These are phyloP conservation scores for Acropora yongei DNA, from an alignment of 64 coral and sea anemone genomes.

Conservation along the genomic window DNA sequence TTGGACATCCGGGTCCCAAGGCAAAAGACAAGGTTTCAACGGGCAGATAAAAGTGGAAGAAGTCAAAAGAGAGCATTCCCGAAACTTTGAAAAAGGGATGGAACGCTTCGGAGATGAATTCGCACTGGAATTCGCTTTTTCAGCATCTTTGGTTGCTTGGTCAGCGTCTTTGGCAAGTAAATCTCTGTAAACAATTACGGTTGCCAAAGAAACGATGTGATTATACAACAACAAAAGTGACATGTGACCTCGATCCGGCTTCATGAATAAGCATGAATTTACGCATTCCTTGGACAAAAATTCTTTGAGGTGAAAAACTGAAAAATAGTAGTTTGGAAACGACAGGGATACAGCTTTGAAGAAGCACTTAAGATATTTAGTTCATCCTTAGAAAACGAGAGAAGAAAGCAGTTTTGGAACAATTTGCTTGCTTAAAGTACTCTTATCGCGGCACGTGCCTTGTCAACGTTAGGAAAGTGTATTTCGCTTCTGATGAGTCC, in stretches of 20 bases:
- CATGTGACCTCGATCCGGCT: background rate
- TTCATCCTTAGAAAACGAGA: background rate
- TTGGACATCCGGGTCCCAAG: too few relatives aligned
- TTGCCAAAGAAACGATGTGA: conserved; percentile 5
- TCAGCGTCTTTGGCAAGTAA: background rate
- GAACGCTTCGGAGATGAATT: background rate
- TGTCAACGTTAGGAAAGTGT: background rate
- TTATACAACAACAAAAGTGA: conserved; percentile 15
- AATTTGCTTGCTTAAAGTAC: background rate
- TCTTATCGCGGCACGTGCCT: background rate
- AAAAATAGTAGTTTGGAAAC: too few relatives aligned
- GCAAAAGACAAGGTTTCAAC: too few relatives aligned
- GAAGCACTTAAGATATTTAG: too few relatives aligned
- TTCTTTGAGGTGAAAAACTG: background rate
- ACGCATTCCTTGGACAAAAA: background rate
- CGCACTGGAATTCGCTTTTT: background rate
- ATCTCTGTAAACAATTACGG: background rate
- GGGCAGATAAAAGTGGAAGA: too few relatives aligned
- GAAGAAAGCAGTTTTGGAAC: background rate
- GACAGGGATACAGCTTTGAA: too few relatives aligned
- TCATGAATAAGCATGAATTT: background rate
- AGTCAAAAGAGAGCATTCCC: too few relatives aligned
- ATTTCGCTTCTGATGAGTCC: background rate
- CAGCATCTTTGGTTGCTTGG: background rate
- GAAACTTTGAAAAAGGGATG: too few relatives aligned